phyloP scores from a whole-genome alignment of 2,797 vertebrate genomes.

The Lates japonicus region DNA sequence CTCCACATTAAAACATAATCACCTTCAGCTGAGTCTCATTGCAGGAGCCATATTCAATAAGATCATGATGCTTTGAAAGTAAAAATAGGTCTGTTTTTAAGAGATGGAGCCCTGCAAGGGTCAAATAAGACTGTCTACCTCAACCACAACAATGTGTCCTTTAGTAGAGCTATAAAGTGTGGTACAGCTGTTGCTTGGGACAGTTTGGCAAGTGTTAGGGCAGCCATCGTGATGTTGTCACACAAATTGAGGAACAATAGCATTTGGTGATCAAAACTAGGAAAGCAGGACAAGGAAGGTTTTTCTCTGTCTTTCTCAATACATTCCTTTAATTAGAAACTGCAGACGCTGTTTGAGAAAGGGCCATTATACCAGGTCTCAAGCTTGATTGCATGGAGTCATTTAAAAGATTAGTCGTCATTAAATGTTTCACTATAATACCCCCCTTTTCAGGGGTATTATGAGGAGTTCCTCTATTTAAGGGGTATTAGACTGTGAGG shows the following conservation, averaged over 20 bases:
- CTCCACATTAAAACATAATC: too few relatives aligned
- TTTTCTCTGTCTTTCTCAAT: neutral
- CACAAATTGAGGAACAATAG: constrained; percentile 34
- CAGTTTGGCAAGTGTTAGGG: constrained; percentile 23
- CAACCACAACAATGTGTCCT: neutral
- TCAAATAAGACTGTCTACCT: constrained; percentile 17
- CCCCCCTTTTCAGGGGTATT: constrained; percentile 56
- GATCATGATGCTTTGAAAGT: too few relatives aligned
- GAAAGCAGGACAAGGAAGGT: constrained; percentile 17
- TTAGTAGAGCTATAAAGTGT: constrained; percentile 1
- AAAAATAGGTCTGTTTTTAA: constrained; percentile 5
- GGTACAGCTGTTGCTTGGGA: neutral
- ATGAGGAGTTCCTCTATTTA: constrained; percentile 50
- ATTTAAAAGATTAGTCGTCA: constrained; percentile 76
- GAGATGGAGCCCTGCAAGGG: constrained; percentile 15
- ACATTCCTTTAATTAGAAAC: constrained; percentile 47
- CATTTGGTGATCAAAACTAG: constrained; percentile 43
- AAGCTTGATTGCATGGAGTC: constrained; percentile 75
- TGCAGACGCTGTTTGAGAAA: constrained; percentile 57
- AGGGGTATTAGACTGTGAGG: constrained; percentile 52
- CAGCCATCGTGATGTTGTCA: constrained; percentile 26
- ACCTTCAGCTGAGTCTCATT: neutral
- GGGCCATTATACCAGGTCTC: constrained; percentile 61
- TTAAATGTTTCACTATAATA: constrained; percentile 72
- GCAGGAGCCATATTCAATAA: constrained; percentile 54